phyloP scores from a whole-genome alignment of 2,797 vertebrate genomes.

The Diceros bicornis region DNA sequence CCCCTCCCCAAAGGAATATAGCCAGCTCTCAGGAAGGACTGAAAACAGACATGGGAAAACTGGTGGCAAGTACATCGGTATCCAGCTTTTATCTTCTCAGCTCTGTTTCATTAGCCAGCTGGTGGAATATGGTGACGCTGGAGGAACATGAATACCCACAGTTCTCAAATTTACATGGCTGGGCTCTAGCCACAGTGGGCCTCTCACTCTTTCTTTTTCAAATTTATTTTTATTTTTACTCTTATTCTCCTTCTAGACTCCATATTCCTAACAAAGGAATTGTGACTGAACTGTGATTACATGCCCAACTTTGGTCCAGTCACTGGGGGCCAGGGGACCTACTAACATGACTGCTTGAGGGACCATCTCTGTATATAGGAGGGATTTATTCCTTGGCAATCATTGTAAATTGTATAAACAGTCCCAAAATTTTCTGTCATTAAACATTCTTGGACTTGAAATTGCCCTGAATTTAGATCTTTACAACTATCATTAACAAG shows the following conservation, averaged over 20 bases:
- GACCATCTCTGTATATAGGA: background rate
- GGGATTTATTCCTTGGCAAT: background rate
- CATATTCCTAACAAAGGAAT: background rate
- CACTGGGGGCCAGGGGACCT: accelerated
- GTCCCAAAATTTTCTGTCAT: background rate
- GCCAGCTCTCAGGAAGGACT: background rate
- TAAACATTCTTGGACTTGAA: conserved; percentile 10
- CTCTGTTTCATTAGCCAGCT: background rate
- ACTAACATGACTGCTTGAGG: background rate
- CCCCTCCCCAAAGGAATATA: background rate
- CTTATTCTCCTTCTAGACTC: background rate
- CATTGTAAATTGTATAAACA: background rate
- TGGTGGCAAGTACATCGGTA: background rate
- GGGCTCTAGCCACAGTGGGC: background rate
- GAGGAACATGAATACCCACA: background rate
- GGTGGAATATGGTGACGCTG: background rate
- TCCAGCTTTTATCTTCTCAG: background rate
- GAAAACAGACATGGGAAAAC: background rate
- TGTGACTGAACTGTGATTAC: background rate
- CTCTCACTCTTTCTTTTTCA: background rate
- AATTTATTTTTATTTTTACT: background rate
- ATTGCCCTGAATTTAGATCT: background rate
- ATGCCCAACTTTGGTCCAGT: background rate
- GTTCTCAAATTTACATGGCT: background rate
- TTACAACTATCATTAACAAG: background rate